A percentile compares a stretch with the other conserved stretches of the same genome.
Evolutionary conservation across 2,888 invertebrate species (phyloP).

Genomic region (Metacarcinus magister): DNA sequence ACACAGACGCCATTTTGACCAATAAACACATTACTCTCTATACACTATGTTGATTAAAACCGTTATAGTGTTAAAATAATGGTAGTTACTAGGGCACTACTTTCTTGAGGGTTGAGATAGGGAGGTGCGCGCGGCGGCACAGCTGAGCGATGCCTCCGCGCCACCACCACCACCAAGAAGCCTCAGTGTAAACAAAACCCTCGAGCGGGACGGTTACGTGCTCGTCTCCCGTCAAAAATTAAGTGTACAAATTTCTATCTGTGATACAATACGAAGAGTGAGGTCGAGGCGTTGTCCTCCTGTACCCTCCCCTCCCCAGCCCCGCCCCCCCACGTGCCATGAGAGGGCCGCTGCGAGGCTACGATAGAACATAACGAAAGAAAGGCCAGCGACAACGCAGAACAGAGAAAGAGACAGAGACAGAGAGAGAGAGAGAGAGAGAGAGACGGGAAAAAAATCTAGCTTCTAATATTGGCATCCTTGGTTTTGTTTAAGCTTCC

Average conservation of each 20-base stretch:
- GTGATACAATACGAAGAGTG: conserved; percentile 68
- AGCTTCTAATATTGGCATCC: background rate
- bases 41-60: background rate
- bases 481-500: background rate
- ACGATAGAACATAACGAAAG: no score
- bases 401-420: background rate
- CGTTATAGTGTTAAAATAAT: background rate
- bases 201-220: conserved; percentile 57
- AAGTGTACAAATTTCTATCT: conserved; percentile 75
- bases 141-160: background rate
- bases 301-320: conserved; percentile 36
- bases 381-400: background rate
- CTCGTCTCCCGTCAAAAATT: background rate
- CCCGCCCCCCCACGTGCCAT: conserved; percentile 32
- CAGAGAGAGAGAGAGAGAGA: background rate
- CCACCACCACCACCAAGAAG: no score
- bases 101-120: background rate
- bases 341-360: conserved; percentile 38
- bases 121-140: background rate
- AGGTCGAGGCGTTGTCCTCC: background rate
- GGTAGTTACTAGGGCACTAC: background rate
- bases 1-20: background rate
- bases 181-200: conserved; percentile 14
- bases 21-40: background rate
- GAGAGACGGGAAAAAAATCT: no score